Evolutionary conservation across 2,113 vertebrate genomes (phyloP), one percentile per base, ranked within the genome.

Genomic region (Benitochromis conjunctus): DNA sequence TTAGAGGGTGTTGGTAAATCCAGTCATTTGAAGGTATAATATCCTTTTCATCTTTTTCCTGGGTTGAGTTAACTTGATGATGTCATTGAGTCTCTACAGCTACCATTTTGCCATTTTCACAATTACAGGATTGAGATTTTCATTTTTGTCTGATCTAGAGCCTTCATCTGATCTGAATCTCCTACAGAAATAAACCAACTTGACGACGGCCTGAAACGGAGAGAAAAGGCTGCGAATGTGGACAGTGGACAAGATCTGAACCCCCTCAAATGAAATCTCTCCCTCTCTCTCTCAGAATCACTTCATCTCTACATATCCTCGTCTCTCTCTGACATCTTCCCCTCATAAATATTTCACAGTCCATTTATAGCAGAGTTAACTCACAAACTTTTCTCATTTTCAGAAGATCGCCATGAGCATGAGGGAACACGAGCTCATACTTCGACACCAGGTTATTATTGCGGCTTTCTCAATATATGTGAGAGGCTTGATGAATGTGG

Each of bases 351-450:
- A 82, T 83, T 86, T 91, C 71, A 89, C 81, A 4, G 34, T 58
- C 82, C 34, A 57, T 82, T 86, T 86, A 79, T 18, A 18, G 48
- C 43, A 64, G 76, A 81, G 76, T 79, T 56, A 74, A 81, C 77
- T 84, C 4, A 1, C 4, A 84, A 91, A 84, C 82, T 86, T 87
- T 89, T 82, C 81, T 89, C 71, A 84, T 92, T 84, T 82, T 36
- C 60, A 53, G 3, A 74, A 62, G 18, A 51, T 36, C 36, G 51
- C 91, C 14, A 55, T 8, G 0, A 62, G 88, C 69, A 7, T 3
- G 57, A 12, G 31, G 31, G 43, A 31, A 69, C 41, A 3, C 0
- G 3, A 19, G 55, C 13, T 58, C 3, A 2, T 16, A 55, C 58
- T 54, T 41, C 60, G 8, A 66, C 80, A 8, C 38, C 66, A 54